phyloP scores from a whole-genome alignment of 2,888 invertebrate genomes.

The Amphipyra tragopoginis region DNA sequence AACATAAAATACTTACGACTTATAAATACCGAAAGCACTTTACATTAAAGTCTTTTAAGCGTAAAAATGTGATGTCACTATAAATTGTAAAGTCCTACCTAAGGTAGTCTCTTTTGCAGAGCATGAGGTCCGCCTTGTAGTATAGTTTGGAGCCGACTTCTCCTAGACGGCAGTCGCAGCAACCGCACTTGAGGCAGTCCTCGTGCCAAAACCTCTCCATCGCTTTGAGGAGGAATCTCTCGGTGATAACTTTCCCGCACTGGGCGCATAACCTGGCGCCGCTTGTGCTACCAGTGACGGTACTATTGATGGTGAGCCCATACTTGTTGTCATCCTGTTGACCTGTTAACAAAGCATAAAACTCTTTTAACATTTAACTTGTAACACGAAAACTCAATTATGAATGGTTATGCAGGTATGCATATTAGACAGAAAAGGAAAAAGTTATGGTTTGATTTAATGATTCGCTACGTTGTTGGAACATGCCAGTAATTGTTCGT shows the following conservation, averaged over 20 bases:
- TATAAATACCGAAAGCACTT: conserved; percentile 72
- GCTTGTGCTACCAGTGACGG: conserved; percentile 74
- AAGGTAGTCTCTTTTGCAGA: conserved; percentile 97
- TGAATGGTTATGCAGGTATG: conserved; percentile 17
- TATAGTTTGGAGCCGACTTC: conserved; percentile 97
- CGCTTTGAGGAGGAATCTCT: conserved; percentile 95
- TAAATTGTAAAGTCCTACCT: conserved; percentile 88
- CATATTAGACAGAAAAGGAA: conserved; percentile 41
- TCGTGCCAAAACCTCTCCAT: conserved; percentile 98
- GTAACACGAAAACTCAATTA: conserved; percentile 31
- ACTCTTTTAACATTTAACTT: conserved; percentile 7
- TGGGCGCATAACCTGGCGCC: conserved; percentile 93
- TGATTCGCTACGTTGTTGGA: conserved; percentile 41
- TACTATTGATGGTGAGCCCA: conserved; percentile 70
- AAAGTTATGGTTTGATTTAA: conserved; percentile 52
- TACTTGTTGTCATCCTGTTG: conserved; percentile 87
- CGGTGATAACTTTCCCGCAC: conserved; percentile 96
- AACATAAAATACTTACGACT: conserved; percentile 71
- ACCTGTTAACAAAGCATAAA: conserved; percentile 67
- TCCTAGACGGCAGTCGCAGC: conserved; percentile 97
- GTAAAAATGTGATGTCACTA: conserved; percentile 39
- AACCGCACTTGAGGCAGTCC: conserved; percentile 97
- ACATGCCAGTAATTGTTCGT: conserved; percentile 77
- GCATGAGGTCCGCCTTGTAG: conserved; percentile 96
- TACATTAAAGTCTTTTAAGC: conserved; percentile 64